Evolutionary conservation across 2,888 invertebrate genomes (phyloP).

Genomic region (Priocnemis perturbator): DNA sequence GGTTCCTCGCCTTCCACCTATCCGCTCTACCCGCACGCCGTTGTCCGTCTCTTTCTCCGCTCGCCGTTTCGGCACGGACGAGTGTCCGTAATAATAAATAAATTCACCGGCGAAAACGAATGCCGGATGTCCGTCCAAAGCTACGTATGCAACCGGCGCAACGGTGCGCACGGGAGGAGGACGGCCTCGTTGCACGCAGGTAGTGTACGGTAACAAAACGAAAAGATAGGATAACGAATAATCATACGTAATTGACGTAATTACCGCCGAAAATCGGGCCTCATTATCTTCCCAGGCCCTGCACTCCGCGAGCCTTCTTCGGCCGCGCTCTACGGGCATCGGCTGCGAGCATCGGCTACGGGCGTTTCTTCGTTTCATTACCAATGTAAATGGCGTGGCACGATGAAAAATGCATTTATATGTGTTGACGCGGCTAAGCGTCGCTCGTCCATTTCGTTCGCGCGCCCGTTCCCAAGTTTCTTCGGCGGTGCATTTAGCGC

Average conservation of each 20-base stretch:
- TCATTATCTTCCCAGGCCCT: neutral
- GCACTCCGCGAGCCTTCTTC: too few relatives aligned
- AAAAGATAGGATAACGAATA: constrained; percentile 1
- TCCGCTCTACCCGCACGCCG: neutral
- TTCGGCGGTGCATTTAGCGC: too few relatives aligned
- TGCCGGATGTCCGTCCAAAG: constrained; percentile 24
- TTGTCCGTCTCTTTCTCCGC: neutral
- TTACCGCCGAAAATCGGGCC: constrained; percentile 3
- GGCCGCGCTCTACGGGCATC: too few relatives aligned
- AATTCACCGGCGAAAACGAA: constrained; percentile 23
- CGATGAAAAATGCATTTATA: too few relatives aligned
- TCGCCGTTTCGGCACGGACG: constrained; percentile 10
- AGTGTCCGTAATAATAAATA: constrained; percentile 27
- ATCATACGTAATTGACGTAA: constrained; percentile 10
- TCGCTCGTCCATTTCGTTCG: too few relatives aligned
- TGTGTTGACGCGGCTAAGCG: too few relatives aligned
- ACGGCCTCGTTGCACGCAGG: too few relatives aligned
- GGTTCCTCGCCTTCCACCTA: neutral
- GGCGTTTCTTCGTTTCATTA: too few relatives aligned
- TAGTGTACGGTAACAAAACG: constrained; percentile 1
- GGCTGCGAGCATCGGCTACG: too few relatives aligned
- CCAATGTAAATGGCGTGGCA: too few relatives aligned
- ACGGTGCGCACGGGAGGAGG: too few relatives aligned
- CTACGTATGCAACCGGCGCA: constrained; percentile 5
- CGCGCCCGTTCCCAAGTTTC: too few relatives aligned